Evolutionary conservation across 2,888 invertebrate species (phyloP), one percentile per base, ranked within the genome.

Genomic region (Lampropteryx suffumata): DNA sequence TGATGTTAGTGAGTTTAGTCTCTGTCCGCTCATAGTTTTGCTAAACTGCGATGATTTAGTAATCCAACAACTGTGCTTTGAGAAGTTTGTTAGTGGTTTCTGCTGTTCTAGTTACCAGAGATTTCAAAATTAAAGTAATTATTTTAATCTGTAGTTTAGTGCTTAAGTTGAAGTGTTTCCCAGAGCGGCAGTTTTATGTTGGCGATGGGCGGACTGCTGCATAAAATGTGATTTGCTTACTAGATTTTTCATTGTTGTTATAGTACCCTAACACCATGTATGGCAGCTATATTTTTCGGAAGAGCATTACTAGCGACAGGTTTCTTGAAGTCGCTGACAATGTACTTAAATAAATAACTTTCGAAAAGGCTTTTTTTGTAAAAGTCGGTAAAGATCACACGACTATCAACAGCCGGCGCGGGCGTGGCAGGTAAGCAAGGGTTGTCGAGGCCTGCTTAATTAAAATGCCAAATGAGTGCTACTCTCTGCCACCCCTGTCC

Each of bases 401-500:
- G 28, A n/a, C 17, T 2, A 17, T n/a, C 8, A 7, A 9, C 49
- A 49, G 50, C 27, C 43, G 41, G 32, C 33, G 41, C 11, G 57
- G 53, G 21, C 21, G 7, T 1, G 47, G 51, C 65, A 66, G 65
- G 64, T 63, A 62, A 39, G 54, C 43, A 53, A 62, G 62, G 60
- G 61, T 49, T 59, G 61, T 57, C 50, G 46, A 40, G 54, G 43
- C 45, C 45, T 40, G 53, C 57, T 76, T 81, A 76, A 81, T 81
- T 79, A 81, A 80, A 79, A 79, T 66, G 68, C 64, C 62, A 77
- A 78, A 80, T 79, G 77, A 81, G 70, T 63, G 62, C 57, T 61
- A 47, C 46, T 36, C 49, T 40, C 49, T 48, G 56, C 37, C 47
- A 52, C 58, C 56, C 59, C 53, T 58, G 59, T 6, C 35, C 26